Base-by-base conservation (phyloP, 2,888 invertebrate species). In the Ochropleura plecta region DNA sequence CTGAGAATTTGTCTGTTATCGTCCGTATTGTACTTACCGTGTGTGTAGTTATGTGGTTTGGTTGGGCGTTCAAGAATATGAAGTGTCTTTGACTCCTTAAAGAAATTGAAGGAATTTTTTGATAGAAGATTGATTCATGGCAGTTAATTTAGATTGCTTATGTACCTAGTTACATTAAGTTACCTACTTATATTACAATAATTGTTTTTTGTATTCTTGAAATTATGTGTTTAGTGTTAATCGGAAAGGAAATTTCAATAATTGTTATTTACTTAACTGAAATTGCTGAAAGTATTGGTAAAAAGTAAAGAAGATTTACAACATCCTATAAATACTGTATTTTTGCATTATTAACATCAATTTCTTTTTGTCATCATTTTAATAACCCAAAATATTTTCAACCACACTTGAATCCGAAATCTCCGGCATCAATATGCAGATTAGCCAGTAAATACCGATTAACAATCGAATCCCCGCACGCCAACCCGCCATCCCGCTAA, bases 401-500 rank as follows among this genome's bases (percentile, higher is more conserved):
- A 42, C 16, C 14, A 9, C 40, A n/a, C 12, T 1, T 8, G 16
- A 44, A 44, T 42, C 4, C 48, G 30, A 53, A 63, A 79, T 63
- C 48, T 49, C 69, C 75, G 55, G 12, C 65, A 62, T 62, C 75
- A 69, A 65, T 57, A 77, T 65, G 67, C 60, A 64, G 72, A 72
- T 77, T 76, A 79, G 53, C 42, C 51, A 72, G 69, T 69, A 72
- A 62, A 69, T 30, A 62, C 57, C 46, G 53, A 55, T 78, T 48
- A 63, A 83, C 73, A 76, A 76, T 73, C 60, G 63, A 70, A 66
- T 66, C 65, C 76, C 75, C 65, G 42, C 75, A 57, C 63, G 63
- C 69, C 73, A 74, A 80, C 78, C 70, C 75, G 69, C 85, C 73
- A 74, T 81, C 77, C 72, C 74, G 70, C 84, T 80, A 86, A 89